A percentile compares a stretch with the other conserved stretches of the same genome.
Conservation (phyloP, 2,113 vertebrate species). For the Peucedramus taeniatus region DNA sequence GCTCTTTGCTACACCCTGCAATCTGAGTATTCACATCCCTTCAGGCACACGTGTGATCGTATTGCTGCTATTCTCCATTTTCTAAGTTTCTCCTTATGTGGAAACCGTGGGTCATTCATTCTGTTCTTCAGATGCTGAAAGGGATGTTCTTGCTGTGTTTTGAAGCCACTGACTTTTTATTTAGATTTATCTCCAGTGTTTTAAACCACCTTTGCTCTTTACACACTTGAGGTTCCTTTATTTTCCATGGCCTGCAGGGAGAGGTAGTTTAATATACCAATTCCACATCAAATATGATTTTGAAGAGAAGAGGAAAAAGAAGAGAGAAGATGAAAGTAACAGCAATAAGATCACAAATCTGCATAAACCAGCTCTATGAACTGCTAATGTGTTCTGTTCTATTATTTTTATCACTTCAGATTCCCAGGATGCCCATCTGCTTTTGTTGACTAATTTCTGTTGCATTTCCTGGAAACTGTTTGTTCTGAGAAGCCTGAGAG, state of each 20-base stretch:
- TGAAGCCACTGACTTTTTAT: not conserved
- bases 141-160: not conserved
- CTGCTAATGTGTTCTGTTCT: not conserved
- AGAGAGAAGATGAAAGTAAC: not conserved
- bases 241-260: not conserved
- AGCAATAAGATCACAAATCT: not conserved
- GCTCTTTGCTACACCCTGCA: not conserved
- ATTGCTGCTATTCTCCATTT: not conserved
- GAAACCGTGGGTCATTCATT: not conserved
- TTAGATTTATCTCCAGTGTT: not conserved
- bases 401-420: not conserved
- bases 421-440: not conserved
- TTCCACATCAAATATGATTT: not conserved
- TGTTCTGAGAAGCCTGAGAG: not conserved
- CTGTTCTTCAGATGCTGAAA: not conserved
- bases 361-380: not conserved
- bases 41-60: fast-evolving
- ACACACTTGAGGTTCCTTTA: not conserved
- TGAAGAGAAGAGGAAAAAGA: not conserved
- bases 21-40: fast-evolving
- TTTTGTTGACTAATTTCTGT: constrained; percentile 8
- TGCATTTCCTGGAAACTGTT: not conserved
- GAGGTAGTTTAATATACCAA: not conserved
- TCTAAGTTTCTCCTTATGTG: not conserved
- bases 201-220: not conserved